Percentiles rank a stretch among this genome's conserved stretches.
Conservation (phyloP, 2,888 invertebrate genomes). For the Scaeva pyrastri region DNA sequence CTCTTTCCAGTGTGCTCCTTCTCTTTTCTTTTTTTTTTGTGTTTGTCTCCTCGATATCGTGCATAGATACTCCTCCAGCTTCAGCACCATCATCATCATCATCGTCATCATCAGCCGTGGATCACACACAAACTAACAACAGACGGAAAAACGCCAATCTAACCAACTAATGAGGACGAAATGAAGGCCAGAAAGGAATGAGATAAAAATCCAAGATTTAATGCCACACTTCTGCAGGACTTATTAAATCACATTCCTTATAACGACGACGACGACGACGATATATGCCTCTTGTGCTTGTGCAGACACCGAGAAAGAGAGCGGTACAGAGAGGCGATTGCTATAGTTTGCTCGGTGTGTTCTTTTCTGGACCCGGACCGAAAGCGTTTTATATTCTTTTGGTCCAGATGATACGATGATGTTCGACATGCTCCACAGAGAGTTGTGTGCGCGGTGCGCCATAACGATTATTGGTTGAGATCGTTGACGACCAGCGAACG, state of each 20-base stretch:
- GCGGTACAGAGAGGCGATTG: conserved; percentile 30
- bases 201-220: conserved; percentile 76
- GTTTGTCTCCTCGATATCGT: background rate
- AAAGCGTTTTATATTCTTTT: background rate
- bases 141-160: conserved; percentile 73
- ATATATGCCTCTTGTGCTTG: conserved; percentile 17
- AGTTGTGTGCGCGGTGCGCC: conserved; percentile 39
- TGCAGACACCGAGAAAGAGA: background rate
- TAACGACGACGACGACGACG: too few species aligned
- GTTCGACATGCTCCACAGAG: conserved; percentile 36
- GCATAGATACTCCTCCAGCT: background rate
- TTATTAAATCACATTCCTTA: conserved; percentile 75
- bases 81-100: background rate
- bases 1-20: conserved; percentile 38
- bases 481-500: conserved; percentile 68
- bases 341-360: background rate
- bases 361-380: background rate
- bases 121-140: conserved; percentile 52
- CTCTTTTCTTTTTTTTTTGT: background rate
- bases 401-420: conserved; percentile 22
- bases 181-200: conserved; percentile 74
- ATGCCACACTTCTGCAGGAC: conserved; percentile 74
- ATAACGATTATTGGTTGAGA: conserved; percentile 68
- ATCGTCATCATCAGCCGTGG: conserved; percentile 16
- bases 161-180: conserved; percentile 75